Conservation (phyloP, 2,113 vertebrate genomes). For the Ranitomeya imitator region DNA sequence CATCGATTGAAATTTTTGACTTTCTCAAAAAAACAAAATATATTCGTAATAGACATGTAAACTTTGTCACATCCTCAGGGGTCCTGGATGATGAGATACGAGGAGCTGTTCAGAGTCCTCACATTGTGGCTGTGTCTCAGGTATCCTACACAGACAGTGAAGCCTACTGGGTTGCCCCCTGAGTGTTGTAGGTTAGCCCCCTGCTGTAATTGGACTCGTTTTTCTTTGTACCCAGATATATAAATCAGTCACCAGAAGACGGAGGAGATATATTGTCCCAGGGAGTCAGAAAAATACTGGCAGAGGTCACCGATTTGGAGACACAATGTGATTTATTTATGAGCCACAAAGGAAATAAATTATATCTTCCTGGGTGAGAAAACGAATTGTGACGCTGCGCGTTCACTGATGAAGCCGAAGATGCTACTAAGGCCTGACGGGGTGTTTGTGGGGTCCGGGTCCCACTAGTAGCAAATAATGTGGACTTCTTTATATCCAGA, state of each 20-base stretch:
- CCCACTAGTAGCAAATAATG: not conserved
- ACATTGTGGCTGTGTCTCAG: not conserved
- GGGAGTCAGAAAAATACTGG: slow-evolving; percentile 16
- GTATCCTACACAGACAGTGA: too few relatives aligned
- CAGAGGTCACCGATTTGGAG: slow-evolving; percentile 16
- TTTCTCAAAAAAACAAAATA: too few relatives aligned
- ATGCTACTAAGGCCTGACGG: not conserved
- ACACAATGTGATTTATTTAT: slow-evolving; percentile 33
- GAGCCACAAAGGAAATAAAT: slow-evolving; percentile 11
- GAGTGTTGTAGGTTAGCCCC: not conserved
- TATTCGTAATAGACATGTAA: too few relatives aligned
- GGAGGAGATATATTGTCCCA: slow-evolving; percentile 10
- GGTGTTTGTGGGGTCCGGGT: not conserved
- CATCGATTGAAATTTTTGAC: too few relatives aligned
- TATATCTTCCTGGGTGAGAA: slow-evolving; percentile 6
- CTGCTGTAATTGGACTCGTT: not conserved
- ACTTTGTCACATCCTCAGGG: not conserved
- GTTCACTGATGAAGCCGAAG: not conserved
- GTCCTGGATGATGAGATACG: not conserved
- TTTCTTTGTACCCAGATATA: slow-evolving; percentile 5
- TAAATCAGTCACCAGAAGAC: slow-evolving; percentile 6
- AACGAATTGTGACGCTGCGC: slow-evolving; percentile 58
- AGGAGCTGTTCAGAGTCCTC: not conserved
- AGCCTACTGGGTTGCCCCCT: not conserved
- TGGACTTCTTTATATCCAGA: not conserved